Conservation (phyloP, 2,113 vertebrate genomes). For the Gambusia affinis region DNA sequence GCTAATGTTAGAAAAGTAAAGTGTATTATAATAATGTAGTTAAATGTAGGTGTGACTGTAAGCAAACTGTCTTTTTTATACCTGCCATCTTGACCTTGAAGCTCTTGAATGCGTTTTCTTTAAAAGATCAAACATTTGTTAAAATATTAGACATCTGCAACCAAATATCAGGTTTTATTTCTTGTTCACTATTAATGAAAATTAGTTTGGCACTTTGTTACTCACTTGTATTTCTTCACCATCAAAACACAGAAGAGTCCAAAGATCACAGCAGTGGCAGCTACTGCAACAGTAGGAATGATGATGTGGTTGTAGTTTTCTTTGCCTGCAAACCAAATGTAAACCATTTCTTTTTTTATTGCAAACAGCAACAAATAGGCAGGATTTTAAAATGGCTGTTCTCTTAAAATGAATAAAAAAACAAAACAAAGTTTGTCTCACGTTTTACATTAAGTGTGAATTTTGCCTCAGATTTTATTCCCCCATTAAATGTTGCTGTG, state of each 20-base stretch:
- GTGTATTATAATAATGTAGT: not conserved
- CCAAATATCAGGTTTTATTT: not conserved
- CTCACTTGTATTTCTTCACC: constrained; percentile 75
- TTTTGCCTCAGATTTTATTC: fast-evolving
- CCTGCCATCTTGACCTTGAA: constrained; percentile 62
- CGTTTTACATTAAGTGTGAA: constrained; percentile 61
- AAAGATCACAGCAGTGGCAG: constrained; percentile 49
- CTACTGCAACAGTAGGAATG: constrained; percentile 53
- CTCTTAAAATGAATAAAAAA: not conserved
- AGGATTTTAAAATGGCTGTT: not conserved
- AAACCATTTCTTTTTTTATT: not conserved
- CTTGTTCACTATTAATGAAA: not conserved
- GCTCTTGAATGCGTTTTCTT: constrained; percentile 66
- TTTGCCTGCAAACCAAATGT: constrained; percentile 31
- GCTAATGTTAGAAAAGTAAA: constrained; percentile 39
- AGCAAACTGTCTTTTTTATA: constrained; percentile 17
- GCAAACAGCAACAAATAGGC: not conserved
- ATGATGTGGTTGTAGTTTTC: constrained; percentile 63
- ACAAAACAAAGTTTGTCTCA: constrained; percentile 31
- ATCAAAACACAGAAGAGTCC: constrained; percentile 58
- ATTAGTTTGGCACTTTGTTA: not conserved
- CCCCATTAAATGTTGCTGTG: constrained; percentile 35
- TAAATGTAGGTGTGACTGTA: not conserved
- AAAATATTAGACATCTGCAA: not conserved
- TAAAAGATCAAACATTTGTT: not conserved